phyloP scores from a whole-genome alignment of 2,113 vertebrate genomes.

The Rhipidura dahli region DNA sequence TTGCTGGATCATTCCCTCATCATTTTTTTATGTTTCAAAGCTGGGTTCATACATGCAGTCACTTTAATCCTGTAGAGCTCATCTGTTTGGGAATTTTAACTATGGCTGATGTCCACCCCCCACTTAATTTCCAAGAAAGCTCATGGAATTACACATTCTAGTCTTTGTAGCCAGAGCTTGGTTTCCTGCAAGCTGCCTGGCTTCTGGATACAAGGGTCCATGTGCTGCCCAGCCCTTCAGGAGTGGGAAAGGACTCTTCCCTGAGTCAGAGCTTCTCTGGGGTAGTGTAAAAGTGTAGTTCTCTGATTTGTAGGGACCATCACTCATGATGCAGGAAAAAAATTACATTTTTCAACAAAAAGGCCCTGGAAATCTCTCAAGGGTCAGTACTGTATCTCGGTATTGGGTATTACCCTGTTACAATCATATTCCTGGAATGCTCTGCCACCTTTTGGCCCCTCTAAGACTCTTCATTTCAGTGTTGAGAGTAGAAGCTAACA shows the following conservation, averaged over 20 bases:
- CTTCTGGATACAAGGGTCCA: background rate
- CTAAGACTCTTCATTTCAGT: background rate
- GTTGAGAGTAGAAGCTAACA: background rate
- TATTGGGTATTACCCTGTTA: background rate
- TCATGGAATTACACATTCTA: slow-evolving; percentile 48
- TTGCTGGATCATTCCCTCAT: background rate
- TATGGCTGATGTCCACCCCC: slow-evolving; percentile 4
- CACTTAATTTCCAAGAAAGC: slow-evolving; percentile 31
- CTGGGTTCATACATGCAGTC: background rate
- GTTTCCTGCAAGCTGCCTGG: background rate
- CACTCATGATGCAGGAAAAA: background rate
- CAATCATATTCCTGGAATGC: background rate
- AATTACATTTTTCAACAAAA: background rate
- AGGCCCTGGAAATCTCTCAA: background rate
- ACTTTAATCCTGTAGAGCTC: background rate
- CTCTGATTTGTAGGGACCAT: background rate
- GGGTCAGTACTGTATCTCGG: background rate
- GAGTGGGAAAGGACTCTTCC: background rate
- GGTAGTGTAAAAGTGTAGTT: background rate
- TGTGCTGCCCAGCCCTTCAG: background rate
- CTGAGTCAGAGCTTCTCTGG: background rate
- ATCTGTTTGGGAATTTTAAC: slow-evolving; percentile 38
- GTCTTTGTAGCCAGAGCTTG: background rate
- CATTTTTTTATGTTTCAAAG: background rate
- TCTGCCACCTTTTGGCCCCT: slow-evolving; percentile 5